These are phyloP conservation scores for Battus philenor DNA, from an alignment of 1,140 invertebrate species.

Conservation along the genomic window DNA sequence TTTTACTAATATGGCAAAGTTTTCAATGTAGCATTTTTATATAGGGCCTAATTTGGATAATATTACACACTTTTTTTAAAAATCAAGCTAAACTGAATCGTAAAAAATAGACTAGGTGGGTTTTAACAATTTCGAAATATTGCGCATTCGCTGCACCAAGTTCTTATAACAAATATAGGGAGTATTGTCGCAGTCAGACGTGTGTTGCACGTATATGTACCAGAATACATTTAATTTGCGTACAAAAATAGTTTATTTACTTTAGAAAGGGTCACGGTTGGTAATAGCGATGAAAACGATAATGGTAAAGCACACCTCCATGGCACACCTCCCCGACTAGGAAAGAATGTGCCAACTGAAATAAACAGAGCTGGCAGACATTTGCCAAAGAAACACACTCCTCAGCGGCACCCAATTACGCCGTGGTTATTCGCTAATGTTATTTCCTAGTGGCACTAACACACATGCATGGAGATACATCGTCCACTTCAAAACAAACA, in stretches of 20 bases:
- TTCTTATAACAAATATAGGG: constrained; percentile 1
- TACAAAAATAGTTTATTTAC: neutral
- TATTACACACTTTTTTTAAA: too few relatives aligned
- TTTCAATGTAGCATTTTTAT: constrained; percentile 73
- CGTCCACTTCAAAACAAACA: constrained; percentile 35
- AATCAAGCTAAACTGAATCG: constrained; percentile 53
- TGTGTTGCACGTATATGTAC: neutral
- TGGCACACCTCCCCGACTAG: too few relatives aligned
- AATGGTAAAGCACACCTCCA: neutral
- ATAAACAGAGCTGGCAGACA: too few relatives aligned
- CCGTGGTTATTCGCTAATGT: constrained; percentile 28
- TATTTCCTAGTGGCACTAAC: constrained; percentile 45
- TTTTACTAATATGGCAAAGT: constrained; percentile 75
- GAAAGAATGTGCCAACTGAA: neutral
- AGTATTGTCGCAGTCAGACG: constrained; percentile 13
- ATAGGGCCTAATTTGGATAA: constrained; percentile 58
- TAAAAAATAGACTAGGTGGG: constrained; percentile 70
- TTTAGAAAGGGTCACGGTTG: neutral
- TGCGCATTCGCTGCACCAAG: constrained; percentile 20
- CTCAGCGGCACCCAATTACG: constrained; percentile 18
- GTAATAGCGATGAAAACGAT: neutral
- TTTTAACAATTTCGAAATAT: constrained; percentile 60
- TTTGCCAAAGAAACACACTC: constrained; percentile 9
- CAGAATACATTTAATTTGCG: constrained; percentile 5
- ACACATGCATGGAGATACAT: constrained; percentile 31